Evolutionary conservation across 2,888 invertebrate genomes (phyloP).

Genomic region (Colletes collaris): DNA sequence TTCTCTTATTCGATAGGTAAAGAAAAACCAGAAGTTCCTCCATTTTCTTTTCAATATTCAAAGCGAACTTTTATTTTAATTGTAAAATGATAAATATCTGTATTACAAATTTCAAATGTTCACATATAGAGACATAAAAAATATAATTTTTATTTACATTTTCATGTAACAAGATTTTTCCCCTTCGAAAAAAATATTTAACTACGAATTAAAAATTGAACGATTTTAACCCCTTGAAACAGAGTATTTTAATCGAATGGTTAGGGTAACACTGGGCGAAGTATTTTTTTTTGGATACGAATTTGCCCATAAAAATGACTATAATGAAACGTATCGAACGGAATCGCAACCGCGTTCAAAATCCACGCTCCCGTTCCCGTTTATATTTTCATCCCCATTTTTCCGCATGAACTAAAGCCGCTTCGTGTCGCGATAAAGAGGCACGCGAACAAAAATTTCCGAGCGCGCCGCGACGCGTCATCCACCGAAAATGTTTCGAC

Average conservation of each 20-base stretch:
- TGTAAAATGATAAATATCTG: no score
- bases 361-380: not conserved
- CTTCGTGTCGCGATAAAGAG: not conserved
- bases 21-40: not conserved
- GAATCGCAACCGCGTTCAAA: not conserved
- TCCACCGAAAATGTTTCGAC: slow-evolving; percentile 1
- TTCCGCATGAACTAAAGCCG: not conserved
- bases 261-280: no score
- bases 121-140: no score
- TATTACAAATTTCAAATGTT: not conserved
- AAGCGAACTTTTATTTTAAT: no score
- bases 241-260: no score
- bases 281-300: not conserved
- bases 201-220: not conserved
- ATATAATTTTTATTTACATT: no score
- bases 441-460: not conserved
- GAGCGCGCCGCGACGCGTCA: not conserved
- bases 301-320: not conserved
- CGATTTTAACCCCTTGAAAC: no score
- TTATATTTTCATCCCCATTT: slow-evolving; percentile 1
- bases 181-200: not conserved
- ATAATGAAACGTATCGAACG: not conserved
- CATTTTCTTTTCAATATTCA: not conserved
- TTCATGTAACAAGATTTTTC: no score
- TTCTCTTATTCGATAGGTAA: not conserved